Percentiles rank a stretch among this genome's conserved stretches.
Conservation (phyloP, 2,113 vertebrate species). For the Nesospiza acunhae region DNA sequence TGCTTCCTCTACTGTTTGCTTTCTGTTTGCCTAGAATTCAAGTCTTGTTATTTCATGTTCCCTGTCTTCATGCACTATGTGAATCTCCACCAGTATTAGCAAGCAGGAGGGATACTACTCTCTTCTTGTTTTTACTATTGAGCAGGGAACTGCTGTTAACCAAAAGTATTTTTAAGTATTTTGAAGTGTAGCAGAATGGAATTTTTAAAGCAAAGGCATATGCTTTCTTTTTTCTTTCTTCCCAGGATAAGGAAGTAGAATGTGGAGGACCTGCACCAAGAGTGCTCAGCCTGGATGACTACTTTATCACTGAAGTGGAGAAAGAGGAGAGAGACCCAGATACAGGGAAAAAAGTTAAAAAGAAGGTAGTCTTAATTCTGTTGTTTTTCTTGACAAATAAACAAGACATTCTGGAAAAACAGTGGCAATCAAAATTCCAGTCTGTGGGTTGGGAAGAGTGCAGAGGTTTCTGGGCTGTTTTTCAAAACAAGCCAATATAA, state of each 20-base stretch:
- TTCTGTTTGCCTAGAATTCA: not conserved
- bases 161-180: not conserved
- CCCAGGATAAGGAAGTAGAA: constrained; percentile 96
- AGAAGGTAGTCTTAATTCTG: constrained; percentile 79
- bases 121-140: not conserved
- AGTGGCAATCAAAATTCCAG: not conserved
- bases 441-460: not conserved
- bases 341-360: constrained; percentile 91
- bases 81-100: not conserved
- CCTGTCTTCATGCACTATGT: not conserved
- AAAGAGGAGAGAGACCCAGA: constrained; percentile 95
- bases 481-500: not conserved
- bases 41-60: not conserved
- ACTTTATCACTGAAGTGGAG: constrained; percentile 97
- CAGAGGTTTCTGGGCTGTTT: not conserved
- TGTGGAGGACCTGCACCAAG: constrained; percentile 95
- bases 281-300: constrained; percentile 96
- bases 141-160: not conserved
- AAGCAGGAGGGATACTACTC: not conserved
- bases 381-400: not conserved
- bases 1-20: not conserved
- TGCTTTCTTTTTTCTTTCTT: not conserved
- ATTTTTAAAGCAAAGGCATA: not conserved
- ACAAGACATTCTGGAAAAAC: not conserved
- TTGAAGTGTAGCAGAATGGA: not conserved